These are phyloP conservation scores for Acanthurus leucopareius DNA, from an alignment of 2,797 vertebrate genomes.

Conservation along the genomic window DNA sequence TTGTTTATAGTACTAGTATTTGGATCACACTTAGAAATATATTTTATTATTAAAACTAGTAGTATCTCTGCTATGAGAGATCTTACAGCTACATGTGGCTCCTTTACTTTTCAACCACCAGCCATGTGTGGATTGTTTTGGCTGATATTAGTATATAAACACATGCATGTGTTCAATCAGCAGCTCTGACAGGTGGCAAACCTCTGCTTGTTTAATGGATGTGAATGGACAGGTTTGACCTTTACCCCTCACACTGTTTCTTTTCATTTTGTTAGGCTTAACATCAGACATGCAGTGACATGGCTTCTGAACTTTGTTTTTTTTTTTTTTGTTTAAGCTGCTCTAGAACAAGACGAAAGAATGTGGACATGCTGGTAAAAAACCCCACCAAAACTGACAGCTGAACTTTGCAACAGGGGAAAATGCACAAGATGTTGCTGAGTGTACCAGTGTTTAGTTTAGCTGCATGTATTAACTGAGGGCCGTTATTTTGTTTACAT, in stretches of 20 bases:
- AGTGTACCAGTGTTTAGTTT: not conserved
- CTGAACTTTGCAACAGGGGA: constrained; percentile 1
- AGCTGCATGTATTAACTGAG: not conserved
- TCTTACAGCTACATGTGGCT: constrained; percentile 22
- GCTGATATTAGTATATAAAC: not conserved
- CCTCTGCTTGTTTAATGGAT: constrained; percentile 28
- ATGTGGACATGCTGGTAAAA: constrained; percentile 3
- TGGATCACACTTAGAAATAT: not conserved
- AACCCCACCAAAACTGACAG: not conserved
- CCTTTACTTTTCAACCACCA: constrained; percentile 26
- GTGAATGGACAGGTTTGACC: not conserved
- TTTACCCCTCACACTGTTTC: not conserved
- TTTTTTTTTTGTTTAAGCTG: not conserved
- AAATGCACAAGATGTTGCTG: constrained; percentile 3
- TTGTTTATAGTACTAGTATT: not conserved
- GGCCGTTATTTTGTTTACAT: not conserved
- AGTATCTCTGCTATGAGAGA: not conserved
- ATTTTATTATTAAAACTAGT: not conserved
- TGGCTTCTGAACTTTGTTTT: not conserved
- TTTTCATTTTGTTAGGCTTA: not conserved
- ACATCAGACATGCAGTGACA: constrained; percentile 6
- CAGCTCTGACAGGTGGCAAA: constrained; percentile 31
- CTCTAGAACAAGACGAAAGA: constrained; percentile 10
- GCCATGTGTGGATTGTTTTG: constrained; percentile 6
- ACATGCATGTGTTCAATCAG: constrained; percentile 13